These are phyloP conservation scores for Halcyon badia DNA, from an alignment of 2,797 vertebrate species.

Conservation along the genomic window DNA sequence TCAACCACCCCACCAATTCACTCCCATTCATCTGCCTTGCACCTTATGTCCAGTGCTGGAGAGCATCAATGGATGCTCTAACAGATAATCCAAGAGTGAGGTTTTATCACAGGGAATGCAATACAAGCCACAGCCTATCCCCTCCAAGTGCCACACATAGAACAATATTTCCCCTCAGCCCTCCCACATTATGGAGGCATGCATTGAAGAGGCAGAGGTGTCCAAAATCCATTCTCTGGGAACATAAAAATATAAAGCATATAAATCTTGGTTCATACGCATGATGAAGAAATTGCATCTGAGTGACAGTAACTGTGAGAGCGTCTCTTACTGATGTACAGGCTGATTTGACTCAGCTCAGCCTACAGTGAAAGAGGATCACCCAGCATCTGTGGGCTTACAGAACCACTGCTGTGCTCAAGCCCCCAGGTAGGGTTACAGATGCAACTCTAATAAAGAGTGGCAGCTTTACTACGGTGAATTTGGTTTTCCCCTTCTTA, in stretches of 20 bases:
- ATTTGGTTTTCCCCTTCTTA: background rate
- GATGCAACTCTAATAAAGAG: background rate
- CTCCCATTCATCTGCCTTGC: background rate
- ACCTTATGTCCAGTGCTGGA: background rate
- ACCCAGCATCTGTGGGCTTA: background rate
- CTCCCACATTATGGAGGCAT: fast-evolving
- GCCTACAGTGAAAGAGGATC: background rate
- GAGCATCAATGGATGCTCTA: background rate
- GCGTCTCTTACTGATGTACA: background rate
- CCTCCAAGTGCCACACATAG: background rate
- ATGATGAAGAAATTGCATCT: background rate
- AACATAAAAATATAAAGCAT: background rate
- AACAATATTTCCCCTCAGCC: background rate
- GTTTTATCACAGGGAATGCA: background rate
- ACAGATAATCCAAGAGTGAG: background rate
- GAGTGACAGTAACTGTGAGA: background rate
- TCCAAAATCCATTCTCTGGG: background rate
- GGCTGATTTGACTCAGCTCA: background rate
- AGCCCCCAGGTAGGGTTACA: background rate
- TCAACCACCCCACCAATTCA: background rate
- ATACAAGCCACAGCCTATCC: background rate
- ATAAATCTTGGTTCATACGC: background rate
- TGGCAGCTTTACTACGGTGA: background rate
- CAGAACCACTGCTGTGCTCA: background rate
- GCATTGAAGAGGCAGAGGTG: background rate